A percentile compares a stretch with the other conserved stretches of the same genome.
These are phyloP conservation scores for Drosophila neoperkinsi DNA, from an alignment of 2,888 invertebrate genomes.

Conservation along the genomic window DNA sequence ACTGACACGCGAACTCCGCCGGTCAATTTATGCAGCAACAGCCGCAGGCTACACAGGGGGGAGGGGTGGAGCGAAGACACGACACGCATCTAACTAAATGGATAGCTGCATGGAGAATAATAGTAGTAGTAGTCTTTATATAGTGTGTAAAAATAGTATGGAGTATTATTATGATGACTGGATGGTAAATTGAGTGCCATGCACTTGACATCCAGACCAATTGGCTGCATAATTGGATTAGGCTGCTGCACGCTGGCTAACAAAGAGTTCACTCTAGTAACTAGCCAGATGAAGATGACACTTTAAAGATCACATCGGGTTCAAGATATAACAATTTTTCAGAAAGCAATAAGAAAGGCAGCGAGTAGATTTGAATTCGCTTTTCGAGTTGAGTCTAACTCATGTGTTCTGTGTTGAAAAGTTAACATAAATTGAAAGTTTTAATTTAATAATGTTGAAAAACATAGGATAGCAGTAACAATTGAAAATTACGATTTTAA, in stretches of 20 bases:
- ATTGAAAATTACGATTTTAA: not conserved
- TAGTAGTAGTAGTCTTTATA: not conserved
- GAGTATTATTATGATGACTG: conserved; percentile 19
- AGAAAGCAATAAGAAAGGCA: not conserved
- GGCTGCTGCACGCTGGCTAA: conserved; percentile 27
- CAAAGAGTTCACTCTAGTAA: conserved; percentile 8
- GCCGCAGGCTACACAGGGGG: not conserved
- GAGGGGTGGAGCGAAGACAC: not conserved
- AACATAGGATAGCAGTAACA: not conserved
- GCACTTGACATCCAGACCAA: conserved; percentile 70
- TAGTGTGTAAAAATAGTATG: conserved; percentile 52
- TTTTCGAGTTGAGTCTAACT: not conserved
- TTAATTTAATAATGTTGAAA: not conserved
- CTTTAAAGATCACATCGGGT: conserved; percentile 23
- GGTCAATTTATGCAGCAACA: conserved; percentile 37
- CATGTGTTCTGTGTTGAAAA: not conserved
- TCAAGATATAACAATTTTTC: conserved; percentile 18
- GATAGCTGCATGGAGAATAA: not conserved
- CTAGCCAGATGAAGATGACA: conserved; percentile 6
- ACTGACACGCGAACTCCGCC: conserved; percentile 61
- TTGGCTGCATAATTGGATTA: conserved; percentile 67
- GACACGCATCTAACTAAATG: conserved; percentile 20
- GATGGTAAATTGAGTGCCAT: conserved; percentile 46
- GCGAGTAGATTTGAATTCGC: not conserved
- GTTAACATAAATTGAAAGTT: not conserved